phyloP scores from a whole-genome alignment of 2,113 vertebrate species.

The Serilophus lunatus region DNA sequence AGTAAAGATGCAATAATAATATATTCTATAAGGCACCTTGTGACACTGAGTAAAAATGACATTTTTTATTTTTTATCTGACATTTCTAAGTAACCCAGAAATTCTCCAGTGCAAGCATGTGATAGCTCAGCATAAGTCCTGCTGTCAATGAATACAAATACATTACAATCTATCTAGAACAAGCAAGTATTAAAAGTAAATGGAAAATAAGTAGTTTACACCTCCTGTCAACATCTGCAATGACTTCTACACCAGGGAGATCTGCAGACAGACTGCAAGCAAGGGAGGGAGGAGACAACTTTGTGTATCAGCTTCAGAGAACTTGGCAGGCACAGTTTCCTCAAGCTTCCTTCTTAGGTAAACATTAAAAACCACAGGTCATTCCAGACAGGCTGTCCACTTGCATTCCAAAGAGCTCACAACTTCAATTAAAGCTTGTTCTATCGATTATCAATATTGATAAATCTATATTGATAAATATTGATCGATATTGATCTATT shows the following conservation, averaged over 20 bases:
- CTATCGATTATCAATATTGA: no score
- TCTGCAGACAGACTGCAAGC: background rate
- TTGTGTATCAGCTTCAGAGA: background rate
- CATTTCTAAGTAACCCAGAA: conserved; percentile 5
- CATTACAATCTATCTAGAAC: background rate
- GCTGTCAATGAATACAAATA: background rate
- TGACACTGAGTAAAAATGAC: background rate
- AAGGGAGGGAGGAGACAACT: background rate
- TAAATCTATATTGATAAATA: no score
- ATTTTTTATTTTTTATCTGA: background rate
- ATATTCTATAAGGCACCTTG: background rate
- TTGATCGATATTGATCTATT: no score
- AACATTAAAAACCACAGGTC: background rate
- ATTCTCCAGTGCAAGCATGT: background rate
- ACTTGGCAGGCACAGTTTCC: background rate
- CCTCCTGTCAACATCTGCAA: background rate
- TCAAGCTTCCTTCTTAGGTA: background rate
- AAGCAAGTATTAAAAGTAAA: background rate
- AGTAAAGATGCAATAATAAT: background rate
- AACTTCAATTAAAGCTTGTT: background rate
- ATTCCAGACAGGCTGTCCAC: background rate
- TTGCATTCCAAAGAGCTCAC: background rate
- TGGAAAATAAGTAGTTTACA: background rate
- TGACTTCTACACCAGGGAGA: background rate
- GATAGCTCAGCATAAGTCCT: background rate